Percentiles rank a stretch among this genome's conserved stretches.
These are phyloP conservation scores for Tinea semifulvella DNA, from an alignment of 2,888 invertebrate genomes.

Conservation along the genomic window DNA sequence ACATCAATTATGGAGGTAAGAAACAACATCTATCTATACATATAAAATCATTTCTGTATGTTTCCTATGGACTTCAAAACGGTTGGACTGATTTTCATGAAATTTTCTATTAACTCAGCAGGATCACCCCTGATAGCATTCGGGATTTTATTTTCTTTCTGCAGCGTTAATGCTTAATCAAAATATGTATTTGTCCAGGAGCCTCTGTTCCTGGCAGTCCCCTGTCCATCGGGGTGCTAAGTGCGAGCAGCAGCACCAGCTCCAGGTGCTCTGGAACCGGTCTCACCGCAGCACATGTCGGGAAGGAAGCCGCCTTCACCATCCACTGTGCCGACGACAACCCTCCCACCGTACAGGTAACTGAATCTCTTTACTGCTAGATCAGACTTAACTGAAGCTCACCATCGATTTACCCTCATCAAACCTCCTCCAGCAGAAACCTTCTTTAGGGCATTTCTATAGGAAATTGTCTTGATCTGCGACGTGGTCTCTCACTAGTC, in stretches of 20 bases:
- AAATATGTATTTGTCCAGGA: constrained; percentile 34
- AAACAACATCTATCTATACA: constrained; percentile 16
- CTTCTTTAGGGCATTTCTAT: no score
- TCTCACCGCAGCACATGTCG: constrained; percentile 73
- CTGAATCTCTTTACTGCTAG: not conserved
- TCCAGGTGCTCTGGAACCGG: constrained; percentile 74
- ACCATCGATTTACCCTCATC: no score
- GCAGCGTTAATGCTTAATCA: not conserved
- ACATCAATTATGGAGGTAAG: constrained; percentile 74
- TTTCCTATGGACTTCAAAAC: no score
- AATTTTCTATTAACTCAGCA: not conserved
- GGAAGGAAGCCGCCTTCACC: constrained; percentile 76
- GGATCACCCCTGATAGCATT: not conserved
- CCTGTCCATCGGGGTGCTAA: constrained; percentile 58
- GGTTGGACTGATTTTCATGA: no score
- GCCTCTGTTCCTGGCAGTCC: constrained; percentile 69
- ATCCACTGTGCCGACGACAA: constrained; percentile 66
- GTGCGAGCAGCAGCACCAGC: constrained; percentile 46
- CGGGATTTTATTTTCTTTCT: not conserved
- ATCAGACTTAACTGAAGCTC: no score
- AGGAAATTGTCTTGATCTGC: no score
- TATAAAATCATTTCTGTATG: no score
- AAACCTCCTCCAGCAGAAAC: no score
- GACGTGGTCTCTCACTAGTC: no score
- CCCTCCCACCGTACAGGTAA: constrained; percentile 72